These are phyloP conservation scores for Turdus rufiventris DNA, from an alignment of 2,113 vertebrate species.

Conservation along the genomic window DNA sequence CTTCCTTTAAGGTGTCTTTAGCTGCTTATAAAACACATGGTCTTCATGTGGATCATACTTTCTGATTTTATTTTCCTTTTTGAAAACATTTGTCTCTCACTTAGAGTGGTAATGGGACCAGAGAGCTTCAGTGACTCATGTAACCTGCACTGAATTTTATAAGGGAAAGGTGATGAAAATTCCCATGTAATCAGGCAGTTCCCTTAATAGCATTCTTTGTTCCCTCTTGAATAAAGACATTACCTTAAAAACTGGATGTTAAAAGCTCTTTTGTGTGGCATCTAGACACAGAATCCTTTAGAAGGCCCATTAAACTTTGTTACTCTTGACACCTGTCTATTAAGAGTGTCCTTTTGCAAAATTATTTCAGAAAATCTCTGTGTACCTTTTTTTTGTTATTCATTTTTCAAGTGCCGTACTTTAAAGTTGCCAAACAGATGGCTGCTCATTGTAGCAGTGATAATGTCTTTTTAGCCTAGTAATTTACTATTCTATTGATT, in stretches of 20 bases:
- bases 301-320: slow-evolving; percentile 15
- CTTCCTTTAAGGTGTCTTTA: not conserved
- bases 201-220: slow-evolving; percentile 12
- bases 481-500: slow-evolving; percentile 3
- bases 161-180: slow-evolving; percentile 34
- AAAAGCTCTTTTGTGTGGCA: slow-evolving; percentile 17
- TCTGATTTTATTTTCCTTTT: not conserved
- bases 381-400: not conserved
- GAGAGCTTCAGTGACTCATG: not conserved
- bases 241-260: slow-evolving; percentile 8
- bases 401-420: not conserved
- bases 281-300: not conserved
- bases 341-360: not conserved
- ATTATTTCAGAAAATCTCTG: not conserved
- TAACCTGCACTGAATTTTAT: not conserved
- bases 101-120: not conserved
- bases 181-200: slow-evolving; percentile 15
- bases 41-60: not conserved
- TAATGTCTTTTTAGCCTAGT: not conserved
- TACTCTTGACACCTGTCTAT: slow-evolving; percentile 27
- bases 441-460: not conserved
- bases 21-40: not conserved
- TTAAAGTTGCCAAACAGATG: not conserved
- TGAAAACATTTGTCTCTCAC: not conserved
- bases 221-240: not conserved